Evolutionary conservation across 2,888 invertebrate species (phyloP).

Genomic region (Orthosia incerta): DNA sequence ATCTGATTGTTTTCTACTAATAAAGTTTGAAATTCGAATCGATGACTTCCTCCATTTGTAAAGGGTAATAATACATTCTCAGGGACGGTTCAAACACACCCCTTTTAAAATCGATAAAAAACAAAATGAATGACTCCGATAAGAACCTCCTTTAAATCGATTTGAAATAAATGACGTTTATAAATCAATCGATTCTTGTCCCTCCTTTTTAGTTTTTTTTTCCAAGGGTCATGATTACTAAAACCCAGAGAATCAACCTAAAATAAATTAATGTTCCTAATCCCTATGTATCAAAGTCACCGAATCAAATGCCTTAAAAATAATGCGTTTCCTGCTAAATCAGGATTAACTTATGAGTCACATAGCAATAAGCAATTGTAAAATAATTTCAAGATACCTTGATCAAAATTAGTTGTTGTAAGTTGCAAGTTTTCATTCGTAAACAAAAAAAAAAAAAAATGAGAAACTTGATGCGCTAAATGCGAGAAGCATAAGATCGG

Average conservation of each 20-base stretch:
- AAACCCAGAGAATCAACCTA: slow-evolving; percentile 37
- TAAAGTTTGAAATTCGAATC: slow-evolving; percentile 41
- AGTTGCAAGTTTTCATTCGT: background rate
- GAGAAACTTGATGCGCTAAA: no score
- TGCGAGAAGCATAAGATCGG: no score
- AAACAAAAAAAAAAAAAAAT: no score
- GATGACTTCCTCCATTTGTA: slow-evolving; percentile 43
- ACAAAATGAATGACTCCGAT: slow-evolving; percentile 53
- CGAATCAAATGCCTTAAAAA: background rate
- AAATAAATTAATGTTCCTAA: slow-evolving; percentile 43
- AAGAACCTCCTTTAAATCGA: slow-evolving; percentile 54
- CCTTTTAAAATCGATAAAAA: slow-evolving; percentile 61
- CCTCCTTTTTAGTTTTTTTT: slow-evolving; percentile 49
- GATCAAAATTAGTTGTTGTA: background rate
- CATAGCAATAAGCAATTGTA: no score
- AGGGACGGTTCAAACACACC: slow-evolving; percentile 50
- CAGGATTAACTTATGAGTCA: background rate
- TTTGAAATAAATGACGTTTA: slow-evolving; percentile 49
- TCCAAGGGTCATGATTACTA: slow-evolving; percentile 25
- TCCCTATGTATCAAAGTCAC: slow-evolving; percentile 15
- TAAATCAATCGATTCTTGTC: slow-evolving; percentile 52
- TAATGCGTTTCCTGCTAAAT: background rate
- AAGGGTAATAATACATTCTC: slow-evolving; percentile 48
- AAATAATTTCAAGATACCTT: background rate
- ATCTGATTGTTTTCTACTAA: slow-evolving; percentile 46